Conservation (phyloP, 2,888 invertebrate species). For the Ochropleura leucogaster region DNA sequence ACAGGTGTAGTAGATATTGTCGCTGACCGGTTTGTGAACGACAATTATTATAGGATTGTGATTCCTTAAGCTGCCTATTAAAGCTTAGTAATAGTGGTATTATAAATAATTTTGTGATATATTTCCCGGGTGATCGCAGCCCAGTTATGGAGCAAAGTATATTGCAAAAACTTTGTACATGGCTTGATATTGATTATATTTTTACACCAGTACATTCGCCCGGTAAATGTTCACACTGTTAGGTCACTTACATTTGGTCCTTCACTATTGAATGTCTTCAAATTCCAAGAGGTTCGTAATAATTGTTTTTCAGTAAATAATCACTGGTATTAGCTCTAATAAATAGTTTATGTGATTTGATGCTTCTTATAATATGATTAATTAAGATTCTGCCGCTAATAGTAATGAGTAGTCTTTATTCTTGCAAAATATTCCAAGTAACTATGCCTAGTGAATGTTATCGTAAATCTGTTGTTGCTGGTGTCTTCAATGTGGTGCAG, state of each 20-base stretch:
- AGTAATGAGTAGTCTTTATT: conserved; percentile 1
- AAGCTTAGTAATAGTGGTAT: conserved; percentile 67
- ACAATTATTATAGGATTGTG: conserved; percentile 71
- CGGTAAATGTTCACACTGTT: conserved; percentile 37
- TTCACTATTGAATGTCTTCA: conserved; percentile 1
- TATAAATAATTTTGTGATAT: conserved; percentile 57
- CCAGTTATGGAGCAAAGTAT: conserved; percentile 17
- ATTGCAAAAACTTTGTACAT: conserved; percentile 26
- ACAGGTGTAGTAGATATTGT: conserved; percentile 64
- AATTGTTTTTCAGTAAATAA: background rate
- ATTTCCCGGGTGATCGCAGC: conserved; percentile 46
- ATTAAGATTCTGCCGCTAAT: background rate
- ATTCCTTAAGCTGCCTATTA: conserved; percentile 74
- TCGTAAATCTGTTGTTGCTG: background rate
- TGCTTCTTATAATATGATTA: background rate
- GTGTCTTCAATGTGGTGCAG: background rate
- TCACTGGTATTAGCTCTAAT: background rate
- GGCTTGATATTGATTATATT: conserved; percentile 40
- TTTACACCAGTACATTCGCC: conserved; percentile 30
- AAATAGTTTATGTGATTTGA: background rate
- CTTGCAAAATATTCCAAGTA: conserved; percentile 36
- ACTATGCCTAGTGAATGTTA: background rate
- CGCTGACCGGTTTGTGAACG: conserved; percentile 71
- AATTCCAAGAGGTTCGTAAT: background rate
- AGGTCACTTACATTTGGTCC: conserved; percentile 48